A percentile compares a stretch with the other conserved stretches of the same genome.
These are phyloP conservation scores for Hyalella azteca DNA, from an alignment of 2,888 invertebrate species.

Conservation along the genomic window DNA sequence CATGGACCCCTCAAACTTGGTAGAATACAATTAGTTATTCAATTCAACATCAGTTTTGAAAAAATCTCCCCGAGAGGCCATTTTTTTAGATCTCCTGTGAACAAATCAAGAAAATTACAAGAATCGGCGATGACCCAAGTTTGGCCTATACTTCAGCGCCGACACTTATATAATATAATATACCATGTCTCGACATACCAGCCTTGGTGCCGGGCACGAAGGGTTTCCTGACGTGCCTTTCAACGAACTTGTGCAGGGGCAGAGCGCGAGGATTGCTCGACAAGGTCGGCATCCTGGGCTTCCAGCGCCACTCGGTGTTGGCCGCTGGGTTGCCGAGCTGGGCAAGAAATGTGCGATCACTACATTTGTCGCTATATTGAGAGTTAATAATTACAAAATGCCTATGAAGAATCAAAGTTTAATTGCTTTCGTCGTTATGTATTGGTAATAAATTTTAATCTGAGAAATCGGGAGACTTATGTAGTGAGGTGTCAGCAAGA, in stretches of 20 bases:
- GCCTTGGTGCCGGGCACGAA: not conserved
- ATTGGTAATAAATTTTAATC: not conserved
- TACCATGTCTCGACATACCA: no score
- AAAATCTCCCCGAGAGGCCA: no score
- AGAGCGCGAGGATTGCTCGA: slow-evolving; percentile 4
- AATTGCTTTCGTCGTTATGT: not conserved
- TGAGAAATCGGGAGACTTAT: not conserved
- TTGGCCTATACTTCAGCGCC: no score
- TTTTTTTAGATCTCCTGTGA: no score
- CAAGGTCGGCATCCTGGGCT: slow-evolving; percentile 40
- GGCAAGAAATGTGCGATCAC: not conserved
- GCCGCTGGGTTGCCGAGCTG: slow-evolving; percentile 51
- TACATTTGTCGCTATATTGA: not conserved
- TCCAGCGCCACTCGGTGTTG: slow-evolving; percentile 44
- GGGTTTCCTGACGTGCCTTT: not conserved
- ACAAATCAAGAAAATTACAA: no score
- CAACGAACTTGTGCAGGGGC: not conserved
- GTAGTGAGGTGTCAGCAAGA: not conserved
- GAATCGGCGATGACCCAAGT: no score
- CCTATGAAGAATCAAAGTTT: not conserved
- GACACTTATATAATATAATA: no score
- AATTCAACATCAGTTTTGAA: no score
- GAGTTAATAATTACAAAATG: not conserved
- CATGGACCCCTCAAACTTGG: no score
- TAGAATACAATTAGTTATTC: no score